These are phyloP conservation scores for Belonocnema kinseyi DNA, from an alignment of 1,140 invertebrate genomes.

Conservation along the genomic window DNA sequence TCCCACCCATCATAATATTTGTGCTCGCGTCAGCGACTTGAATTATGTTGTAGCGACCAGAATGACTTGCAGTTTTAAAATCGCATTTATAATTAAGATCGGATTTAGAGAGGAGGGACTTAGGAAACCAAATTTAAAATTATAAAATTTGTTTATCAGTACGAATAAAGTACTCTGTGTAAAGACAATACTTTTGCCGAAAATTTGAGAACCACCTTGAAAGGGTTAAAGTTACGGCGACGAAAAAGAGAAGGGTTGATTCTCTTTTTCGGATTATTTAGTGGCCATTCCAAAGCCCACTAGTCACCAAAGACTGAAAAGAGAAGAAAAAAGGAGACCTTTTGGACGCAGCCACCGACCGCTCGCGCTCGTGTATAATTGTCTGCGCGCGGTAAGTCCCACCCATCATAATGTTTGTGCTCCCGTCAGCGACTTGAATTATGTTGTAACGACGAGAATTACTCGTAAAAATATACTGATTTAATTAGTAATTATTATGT, in stretches of 20 bases:
- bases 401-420: conserved; percentile 69
- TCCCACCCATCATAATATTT: conserved; percentile 67
- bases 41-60: conserved; percentile 67
- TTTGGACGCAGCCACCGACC: conserved; percentile 26
- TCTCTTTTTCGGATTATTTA: conserved; percentile 58
- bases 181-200: conserved; percentile 18
- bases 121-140: too few relatives aligned
- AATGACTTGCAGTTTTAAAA: too few relatives aligned
- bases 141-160: neutral
- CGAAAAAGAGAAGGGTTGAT: conserved; percentile 37
- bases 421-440: conserved; percentile 63
- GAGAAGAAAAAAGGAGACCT: conserved; percentile 28
- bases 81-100: too few relatives aligned
- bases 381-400: conserved; percentile 40
- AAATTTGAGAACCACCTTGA: conserved; percentile 51
- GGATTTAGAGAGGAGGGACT: too few relatives aligned
- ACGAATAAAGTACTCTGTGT: too few relatives aligned
- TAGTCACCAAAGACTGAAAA: conserved; percentile 44
- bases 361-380: conserved; percentile 30
- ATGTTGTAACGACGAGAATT: conserved; percentile 56
- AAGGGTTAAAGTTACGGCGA: conserved; percentile 42
- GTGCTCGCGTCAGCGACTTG: conserved; percentile 62
- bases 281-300: conserved; percentile 56
- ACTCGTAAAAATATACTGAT: neutral
- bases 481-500: too few relatives aligned